These are phyloP conservation scores for Eubasilissa regina DNA, from an alignment of 1,140 invertebrate species.

Conservation along the genomic window DNA sequence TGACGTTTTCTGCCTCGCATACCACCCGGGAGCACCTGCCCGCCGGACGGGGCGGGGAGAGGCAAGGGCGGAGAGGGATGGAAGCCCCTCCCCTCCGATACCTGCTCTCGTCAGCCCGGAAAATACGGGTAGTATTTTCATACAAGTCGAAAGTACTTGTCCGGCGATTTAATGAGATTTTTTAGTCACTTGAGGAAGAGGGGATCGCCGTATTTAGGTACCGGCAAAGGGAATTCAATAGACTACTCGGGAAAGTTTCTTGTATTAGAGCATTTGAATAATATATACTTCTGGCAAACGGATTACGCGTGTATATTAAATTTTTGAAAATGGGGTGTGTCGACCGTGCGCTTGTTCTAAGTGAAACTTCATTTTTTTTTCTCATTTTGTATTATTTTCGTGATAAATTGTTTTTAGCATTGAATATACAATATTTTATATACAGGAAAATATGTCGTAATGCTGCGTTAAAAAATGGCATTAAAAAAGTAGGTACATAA, in stretches of 20 bases:
- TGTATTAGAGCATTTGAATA: not conserved
- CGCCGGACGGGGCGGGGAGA: too few species aligned
- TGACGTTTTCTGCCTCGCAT: slow-evolving; percentile 17
- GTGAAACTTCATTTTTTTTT: not conserved
- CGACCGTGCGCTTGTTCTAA: not conserved
- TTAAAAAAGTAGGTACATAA: too few species aligned
- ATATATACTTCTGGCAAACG: not conserved
- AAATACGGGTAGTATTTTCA: slow-evolving; percentile 37
- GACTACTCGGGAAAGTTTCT: not conserved
- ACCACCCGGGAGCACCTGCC: slow-evolving; percentile 33
- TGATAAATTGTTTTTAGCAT: too few species aligned
- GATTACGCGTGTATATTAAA: not conserved
- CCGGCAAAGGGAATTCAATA: not conserved
- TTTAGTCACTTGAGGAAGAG: slow-evolving; percentile 22
- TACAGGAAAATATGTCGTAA: too few species aligned
- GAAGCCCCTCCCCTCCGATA: not conserved
- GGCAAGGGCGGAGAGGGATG: too few species aligned
- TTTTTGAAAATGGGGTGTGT: not conserved
- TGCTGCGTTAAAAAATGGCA: too few species aligned
- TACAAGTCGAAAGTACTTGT: slow-evolving; percentile 35
- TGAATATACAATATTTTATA: too few species aligned
- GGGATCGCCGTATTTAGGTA: slow-evolving; percentile 4
- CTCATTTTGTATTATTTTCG: too few species aligned
- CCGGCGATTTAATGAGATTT: slow-evolving; percentile 41
- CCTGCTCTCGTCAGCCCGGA: slow-evolving; percentile 18